Percentiles rank a stretch among this genome's conserved stretches.
Evolutionary conservation across 2,113 vertebrate genomes (phyloP).

Genomic region (Gorsachius goisagi): DNA sequence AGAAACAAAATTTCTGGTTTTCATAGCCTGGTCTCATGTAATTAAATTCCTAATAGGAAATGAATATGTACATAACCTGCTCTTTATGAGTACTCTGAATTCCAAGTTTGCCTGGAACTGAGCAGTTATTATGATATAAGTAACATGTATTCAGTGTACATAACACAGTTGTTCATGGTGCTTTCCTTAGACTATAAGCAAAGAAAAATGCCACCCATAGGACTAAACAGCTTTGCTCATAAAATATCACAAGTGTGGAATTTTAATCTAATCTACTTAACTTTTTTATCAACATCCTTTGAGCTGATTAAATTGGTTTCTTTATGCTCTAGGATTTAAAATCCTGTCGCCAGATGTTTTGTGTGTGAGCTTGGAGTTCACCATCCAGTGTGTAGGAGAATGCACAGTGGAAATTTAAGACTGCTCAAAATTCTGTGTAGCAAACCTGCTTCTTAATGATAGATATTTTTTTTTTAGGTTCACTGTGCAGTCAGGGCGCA

Average conservation of each 20-base stretch:
- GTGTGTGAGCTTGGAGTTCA: background rate
- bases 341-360: background rate
- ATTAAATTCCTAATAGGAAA: background rate
- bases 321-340: slow-evolving; percentile 23
- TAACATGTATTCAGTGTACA: background rate
- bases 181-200: background rate
- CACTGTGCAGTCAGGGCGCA: background rate
- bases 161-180: background rate
- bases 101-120: background rate
- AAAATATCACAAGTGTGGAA: background rate
- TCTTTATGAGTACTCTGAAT: background rate
- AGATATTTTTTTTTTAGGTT: background rate
- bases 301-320: slow-evolving; percentile 6
- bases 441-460: background rate
- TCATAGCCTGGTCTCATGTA: background rate
- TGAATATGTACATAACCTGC: background rate
- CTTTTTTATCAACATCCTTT: slow-evolving; percentile 14
- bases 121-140: background rate
- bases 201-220: background rate
- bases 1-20: background rate
- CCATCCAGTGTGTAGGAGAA: background rate
- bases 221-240: background rate
- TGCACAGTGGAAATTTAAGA: slow-evolving; percentile 8
- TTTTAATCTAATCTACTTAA: slow-evolving; percentile 31
- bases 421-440: slow-evolving; percentile 19